Evolutionary conservation across 2,113 vertebrate species (phyloP).

Genomic region (Miniopterus natalensis): DNA sequence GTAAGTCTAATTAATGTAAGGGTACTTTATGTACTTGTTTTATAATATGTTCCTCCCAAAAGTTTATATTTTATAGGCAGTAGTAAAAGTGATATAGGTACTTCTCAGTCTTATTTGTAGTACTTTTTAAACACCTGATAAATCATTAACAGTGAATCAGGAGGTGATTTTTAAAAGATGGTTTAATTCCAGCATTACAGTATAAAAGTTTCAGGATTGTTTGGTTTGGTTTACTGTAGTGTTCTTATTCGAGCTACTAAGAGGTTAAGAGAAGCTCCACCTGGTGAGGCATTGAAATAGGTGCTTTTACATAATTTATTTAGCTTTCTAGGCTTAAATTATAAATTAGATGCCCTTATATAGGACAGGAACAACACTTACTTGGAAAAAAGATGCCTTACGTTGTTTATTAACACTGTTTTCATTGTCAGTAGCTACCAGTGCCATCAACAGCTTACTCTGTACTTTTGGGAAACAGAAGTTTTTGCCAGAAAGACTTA

Average conservation of each 20-base stretch:
- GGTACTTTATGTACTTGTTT: background rate
- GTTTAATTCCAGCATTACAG: constrained; percentile 38
- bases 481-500: background rate
- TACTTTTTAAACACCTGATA: background rate
- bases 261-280: background rate
- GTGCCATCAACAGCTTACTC: background rate
- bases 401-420: background rate
- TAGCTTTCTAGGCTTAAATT: background rate
- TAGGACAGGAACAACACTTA: background rate
- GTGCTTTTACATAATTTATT: background rate
- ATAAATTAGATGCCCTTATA: background rate
- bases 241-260: background rate
- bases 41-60: background rate
- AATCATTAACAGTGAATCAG: background rate
- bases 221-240: constrained; percentile 20
- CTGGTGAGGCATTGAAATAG: background rate
- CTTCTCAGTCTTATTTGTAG: background rate
- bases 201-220: background rate
- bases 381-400: background rate
- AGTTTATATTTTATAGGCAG: background rate
- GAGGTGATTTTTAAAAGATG: background rate
- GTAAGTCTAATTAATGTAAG: background rate
- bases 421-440: background rate
- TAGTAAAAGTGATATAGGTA: background rate
- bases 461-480: background rate